These are phyloP conservation scores for Micoletzkya japonica DNA, from an alignment of 2,888 invertebrate species.

Conservation along the genomic window DNA sequence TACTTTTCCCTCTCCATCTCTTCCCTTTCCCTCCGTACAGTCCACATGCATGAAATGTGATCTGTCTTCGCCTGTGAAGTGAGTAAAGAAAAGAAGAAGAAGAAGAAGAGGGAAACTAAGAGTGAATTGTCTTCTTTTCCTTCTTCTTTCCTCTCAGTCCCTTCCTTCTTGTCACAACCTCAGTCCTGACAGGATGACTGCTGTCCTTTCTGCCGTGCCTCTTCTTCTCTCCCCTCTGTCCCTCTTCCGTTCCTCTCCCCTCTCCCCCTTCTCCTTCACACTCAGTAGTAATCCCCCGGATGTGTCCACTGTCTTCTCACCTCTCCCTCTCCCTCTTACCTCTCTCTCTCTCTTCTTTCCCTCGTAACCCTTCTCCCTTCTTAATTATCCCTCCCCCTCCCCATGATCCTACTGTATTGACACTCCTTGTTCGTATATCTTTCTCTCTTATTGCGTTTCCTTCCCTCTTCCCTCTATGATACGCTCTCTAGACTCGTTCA, in stretches of 20 bases:
- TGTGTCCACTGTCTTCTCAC: conserved; percentile 1
- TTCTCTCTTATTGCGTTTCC: too few relatives aligned
- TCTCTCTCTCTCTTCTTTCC: neutral
- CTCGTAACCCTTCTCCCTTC: neutral
- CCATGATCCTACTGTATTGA: too few relatives aligned
- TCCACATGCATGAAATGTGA: neutral
- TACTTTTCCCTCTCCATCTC: neutral
- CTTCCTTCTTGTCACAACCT: neutral
- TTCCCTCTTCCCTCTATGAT: too few relatives aligned
- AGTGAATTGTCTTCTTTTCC: conserved; percentile 9
- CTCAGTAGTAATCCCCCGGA: conserved; percentile 2
- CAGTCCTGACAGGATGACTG: neutral
- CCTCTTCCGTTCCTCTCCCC: neutral
- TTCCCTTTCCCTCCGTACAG: neutral
- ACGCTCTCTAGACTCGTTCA: too few relatives aligned
- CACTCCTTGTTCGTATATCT: too few relatives aligned
- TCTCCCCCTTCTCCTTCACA: conserved; percentile 1
- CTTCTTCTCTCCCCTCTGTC: conserved; percentile 1
- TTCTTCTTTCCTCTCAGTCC: neutral
- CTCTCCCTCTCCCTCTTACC: neutral
- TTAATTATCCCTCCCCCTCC: too few relatives aligned
- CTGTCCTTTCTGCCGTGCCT: neutral
- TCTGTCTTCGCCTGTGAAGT: too few relatives aligned
- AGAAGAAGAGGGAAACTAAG: too few relatives aligned
- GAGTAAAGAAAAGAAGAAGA: too few relatives aligned